These are phyloP conservation scores for Orgyia antiqua DNA, from an alignment of 2,888 invertebrate genomes.

Conservation along the genomic window DNA sequence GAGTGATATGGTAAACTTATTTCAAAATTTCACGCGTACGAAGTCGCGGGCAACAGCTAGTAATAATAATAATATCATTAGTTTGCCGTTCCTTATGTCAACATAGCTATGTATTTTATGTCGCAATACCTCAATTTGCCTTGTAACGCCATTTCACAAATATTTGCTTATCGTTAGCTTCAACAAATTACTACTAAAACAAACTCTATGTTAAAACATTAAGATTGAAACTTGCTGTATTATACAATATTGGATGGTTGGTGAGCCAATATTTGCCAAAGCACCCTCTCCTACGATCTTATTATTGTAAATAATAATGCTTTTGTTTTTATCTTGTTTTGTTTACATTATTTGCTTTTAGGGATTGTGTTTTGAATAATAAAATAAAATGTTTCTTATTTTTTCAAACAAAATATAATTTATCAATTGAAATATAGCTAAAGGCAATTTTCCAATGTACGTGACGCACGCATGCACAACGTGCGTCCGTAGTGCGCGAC, in stretches of 20 bases:
- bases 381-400: no score
- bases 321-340: constrained; percentile 25
- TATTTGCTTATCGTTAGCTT: constrained; percentile 58
- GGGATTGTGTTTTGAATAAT: constrained; percentile 19
- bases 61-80: no score
- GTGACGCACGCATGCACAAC: no score
- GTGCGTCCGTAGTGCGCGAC: no score
- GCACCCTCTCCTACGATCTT: constrained; percentile 16
- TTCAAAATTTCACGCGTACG: no score
- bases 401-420: no score
- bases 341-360: constrained; percentile 21
- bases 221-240: constrained; percentile 3
- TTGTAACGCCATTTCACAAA: constrained; percentile 49
- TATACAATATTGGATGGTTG: constrained; percentile 6
- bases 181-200: constrained; percentile 5
- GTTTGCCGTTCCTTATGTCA: no score
- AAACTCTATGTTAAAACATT: constrained; percentile 6
- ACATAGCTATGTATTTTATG: no score
- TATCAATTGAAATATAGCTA: no score
- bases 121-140: constrained; percentile 38
- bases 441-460: no score
- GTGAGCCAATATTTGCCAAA: constrained; percentile 14
- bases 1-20: no score
- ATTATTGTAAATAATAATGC: constrained; percentile 27
- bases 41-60: no score